Conservation (phyloP, 92 coral and sea anemone species). For the Actinernus sp. region DNA sequence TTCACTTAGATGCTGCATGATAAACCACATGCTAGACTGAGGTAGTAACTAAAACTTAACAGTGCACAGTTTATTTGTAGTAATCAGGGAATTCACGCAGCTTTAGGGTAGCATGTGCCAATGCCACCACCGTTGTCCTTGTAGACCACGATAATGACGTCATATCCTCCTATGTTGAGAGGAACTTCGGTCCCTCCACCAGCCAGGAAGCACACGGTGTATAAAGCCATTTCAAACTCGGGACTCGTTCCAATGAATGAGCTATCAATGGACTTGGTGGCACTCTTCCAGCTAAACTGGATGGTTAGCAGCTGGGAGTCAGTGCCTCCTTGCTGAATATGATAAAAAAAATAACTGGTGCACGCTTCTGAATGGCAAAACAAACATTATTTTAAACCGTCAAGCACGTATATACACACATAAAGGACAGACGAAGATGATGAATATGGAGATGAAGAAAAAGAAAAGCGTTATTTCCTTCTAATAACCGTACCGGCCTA, state of each 20-base stretch:
- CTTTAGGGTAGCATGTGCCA: constrained; percentile 92
- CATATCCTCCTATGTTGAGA: constrained; percentile 92
- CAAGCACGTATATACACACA: too few relatives aligned
- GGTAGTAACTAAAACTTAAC: too few relatives aligned
- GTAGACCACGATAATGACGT: constrained; percentile 78
- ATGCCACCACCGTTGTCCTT: constrained; percentile 56
- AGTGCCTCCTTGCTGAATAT: constrained; percentile 72
- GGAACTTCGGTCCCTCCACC: constrained; percentile 73
- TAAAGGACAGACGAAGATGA: too few relatives aligned
- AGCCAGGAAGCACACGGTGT: constrained; percentile 93
- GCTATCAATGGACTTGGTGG: constrained; percentile 93
- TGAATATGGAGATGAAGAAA: too few relatives aligned
- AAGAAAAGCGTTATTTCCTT: too few relatives aligned
- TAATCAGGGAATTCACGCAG: too few relatives aligned
- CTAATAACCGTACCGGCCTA: too few relatives aligned
- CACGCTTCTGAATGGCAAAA: too few relatives aligned
- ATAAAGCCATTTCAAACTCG: constrained; percentile 94
- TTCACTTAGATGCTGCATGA: too few relatives aligned
- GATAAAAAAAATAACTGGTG: background rate
- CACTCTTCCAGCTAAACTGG: constrained; percentile 92
- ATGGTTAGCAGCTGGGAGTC: constrained; percentile 86
- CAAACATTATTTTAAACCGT: too few relatives aligned
- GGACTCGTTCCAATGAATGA: constrained; percentile 99
- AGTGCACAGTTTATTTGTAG: too few relatives aligned
- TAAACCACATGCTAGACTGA: too few relatives aligned